Conservation (phyloP, 2,113 vertebrate genomes). For the Hippocampus barbouri region DNA sequence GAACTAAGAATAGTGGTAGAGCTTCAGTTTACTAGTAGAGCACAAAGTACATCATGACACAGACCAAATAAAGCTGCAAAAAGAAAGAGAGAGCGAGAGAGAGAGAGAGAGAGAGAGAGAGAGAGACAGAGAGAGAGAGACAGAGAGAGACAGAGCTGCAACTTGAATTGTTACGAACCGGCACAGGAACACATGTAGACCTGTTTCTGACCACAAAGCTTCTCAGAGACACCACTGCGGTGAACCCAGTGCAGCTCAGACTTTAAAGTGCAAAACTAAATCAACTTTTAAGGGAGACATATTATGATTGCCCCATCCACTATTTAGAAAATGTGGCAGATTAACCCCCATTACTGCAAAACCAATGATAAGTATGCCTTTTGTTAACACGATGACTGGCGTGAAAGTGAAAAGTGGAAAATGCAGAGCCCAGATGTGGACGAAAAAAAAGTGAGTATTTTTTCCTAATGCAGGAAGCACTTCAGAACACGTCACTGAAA, state of each 20-base stretch:
- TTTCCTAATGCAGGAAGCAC: neutral
- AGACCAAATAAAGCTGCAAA: neutral
- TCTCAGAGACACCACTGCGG: conserved; percentile 29
- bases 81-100: neutral
- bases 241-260: conserved; percentile 28
- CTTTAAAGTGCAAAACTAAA: too few species aligned
- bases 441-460: neutral
- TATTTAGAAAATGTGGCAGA: neutral
- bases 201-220: conserved; percentile 29
- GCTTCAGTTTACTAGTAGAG: neutral
- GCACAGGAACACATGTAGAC: conserved; percentile 15
- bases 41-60: neutral
- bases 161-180: conserved; percentile 46
- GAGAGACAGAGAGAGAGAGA: neutral
- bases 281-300: neutral
- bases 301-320: neutral
- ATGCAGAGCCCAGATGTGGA: neutral
- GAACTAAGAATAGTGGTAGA: neutral
- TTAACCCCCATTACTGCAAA: neutral
- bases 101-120: too few species aligned
- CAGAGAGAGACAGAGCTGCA: conserved; percentile 18
- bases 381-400: neutral
- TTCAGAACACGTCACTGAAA: neutral
- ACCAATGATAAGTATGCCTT: neutral
- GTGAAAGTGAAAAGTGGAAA: neutral